Base-by-base conservation (phyloP, 1,140 invertebrate species). In the Achroia grisella region DNA sequence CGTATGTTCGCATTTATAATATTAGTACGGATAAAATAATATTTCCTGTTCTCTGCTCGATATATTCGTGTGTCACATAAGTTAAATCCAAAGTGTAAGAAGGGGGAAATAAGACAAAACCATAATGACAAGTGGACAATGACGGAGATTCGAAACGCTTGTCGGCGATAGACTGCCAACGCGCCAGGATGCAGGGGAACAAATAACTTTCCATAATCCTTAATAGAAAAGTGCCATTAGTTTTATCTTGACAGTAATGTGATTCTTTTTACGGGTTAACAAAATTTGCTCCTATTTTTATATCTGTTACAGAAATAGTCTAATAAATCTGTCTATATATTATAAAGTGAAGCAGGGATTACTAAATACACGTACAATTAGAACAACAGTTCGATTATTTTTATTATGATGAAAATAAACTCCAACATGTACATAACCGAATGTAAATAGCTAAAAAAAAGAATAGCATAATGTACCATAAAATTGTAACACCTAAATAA, bases 61-160 rank as follows among this genome's bases (percentile, higher is more conserved):
- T 5, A 8, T 3, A 10, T 4, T 52, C 6, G 55, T 79, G 39
- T 68, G 39, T 59, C 39, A 11, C 31, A 41, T 42, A 48, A 46
- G 63, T 50, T 54, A 66, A 56, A 65, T 52, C 66, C 45, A 52
- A 63, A 81, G 70, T 65, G 50, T 62, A 68, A 69, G 71, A 70
- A 69, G 71, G 74, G 56, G 69, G 71, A 66, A 61, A 52, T 44
- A 69, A 76, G 65, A 77, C 77, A 77, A 82, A 78, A 84, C 78
- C 77, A 78, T 84, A 84, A 84, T 81, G 80, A 84, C 80, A 79
- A 81, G 76, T 80, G 80, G 75, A 81, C 80, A 81, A 76, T 76
- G 68, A 69, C 53, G 59, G 60, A 68, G 66, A 81, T 84, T 78
- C 62, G 77, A 69, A 70, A 80, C 77, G 80, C 70, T 77, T 83